These are phyloP conservation scores for Phytoseiulus persimilis DNA, from an alignment of 2,888 invertebrate species.

Conservation along the genomic window DNA sequence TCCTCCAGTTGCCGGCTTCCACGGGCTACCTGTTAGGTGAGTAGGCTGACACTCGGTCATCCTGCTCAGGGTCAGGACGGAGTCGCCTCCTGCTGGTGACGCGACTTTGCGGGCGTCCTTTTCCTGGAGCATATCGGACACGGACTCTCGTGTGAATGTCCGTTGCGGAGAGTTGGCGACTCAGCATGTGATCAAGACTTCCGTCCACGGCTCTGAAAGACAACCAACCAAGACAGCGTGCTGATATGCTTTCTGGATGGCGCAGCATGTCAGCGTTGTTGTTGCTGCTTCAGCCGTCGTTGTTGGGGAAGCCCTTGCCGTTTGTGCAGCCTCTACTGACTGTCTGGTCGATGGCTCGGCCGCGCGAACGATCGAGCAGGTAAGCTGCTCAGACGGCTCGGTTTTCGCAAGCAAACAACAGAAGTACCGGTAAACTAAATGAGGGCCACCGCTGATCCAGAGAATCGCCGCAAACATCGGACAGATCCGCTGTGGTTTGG, in stretches of 20 bases:
- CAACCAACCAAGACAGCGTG: background rate
- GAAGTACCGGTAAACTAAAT: no score
- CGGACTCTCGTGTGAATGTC: no score
- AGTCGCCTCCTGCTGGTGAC: no score
- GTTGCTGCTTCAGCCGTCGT: background rate
- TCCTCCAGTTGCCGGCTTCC: background rate
- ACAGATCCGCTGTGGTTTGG: no score
- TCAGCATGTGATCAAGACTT: background rate
- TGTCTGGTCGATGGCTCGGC: background rate
- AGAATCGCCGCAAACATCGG: no score
- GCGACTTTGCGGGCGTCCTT: no score
- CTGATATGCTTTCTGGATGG: background rate
- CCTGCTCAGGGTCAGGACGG: no score
- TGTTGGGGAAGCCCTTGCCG: constrained; percentile 5
- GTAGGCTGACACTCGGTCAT: no score
- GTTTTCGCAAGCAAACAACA: background rate
- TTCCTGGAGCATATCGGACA: no score
- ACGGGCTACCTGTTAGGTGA: no score
- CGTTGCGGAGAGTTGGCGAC: background rate
- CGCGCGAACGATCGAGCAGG: background rate
- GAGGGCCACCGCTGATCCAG: no score
- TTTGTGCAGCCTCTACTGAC: background rate
- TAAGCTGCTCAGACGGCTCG: background rate
- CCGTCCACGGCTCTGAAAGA: background rate
- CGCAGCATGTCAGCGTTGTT: background rate